Base-by-base conservation (phyloP, 2,888 invertebrate species). In the Auanema freiburgensis region DNA sequence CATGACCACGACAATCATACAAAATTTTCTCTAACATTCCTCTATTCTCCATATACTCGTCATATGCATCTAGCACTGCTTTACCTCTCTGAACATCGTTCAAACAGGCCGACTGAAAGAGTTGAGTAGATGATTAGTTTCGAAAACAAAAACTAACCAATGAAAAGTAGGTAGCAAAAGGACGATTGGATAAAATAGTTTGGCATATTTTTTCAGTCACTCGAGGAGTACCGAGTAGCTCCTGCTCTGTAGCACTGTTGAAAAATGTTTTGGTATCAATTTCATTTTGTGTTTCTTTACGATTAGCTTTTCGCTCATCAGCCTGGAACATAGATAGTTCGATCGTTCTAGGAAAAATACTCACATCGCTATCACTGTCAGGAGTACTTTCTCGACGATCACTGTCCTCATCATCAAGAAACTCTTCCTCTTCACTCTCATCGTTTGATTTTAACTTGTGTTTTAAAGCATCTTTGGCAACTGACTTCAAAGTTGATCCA, bases 21-120 rank as follows among this genome's bases (percentile, higher is more conserved):
- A 79, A 63, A 57, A 79, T 73, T 11, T 71, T 63, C 41, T 79
- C 73, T 46, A 79, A 58, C n/a, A 79, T 66, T 21, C 77, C 76
- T 3, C 75, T 67, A 49, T 79, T 79, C 59, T 78, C 73, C 44
- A 78, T 46, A 54, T 69, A 65, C 14, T 79, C 79, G 63, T 72
- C 57, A 59, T 77, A 76, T 2, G 67, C 63, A 8, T 73, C 77
- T 12, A 77, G 41, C 6, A 71, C 65, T 10, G 67, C 60, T n/a
- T 57, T 54, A 2, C 77, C 76, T 54, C 76, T 65, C 12, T 65
- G 57, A 3, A 73, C 64, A 12, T 60, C 46, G 4, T 14, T 18
- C 2, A 60, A 46, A 46, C 25, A 25, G 16, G 41, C 24, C 18
- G 53, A 53, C 59, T 59, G 24, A 24, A 59, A 16, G n/a, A 11